phyloP scores from a whole-genome alignment of 2,113 vertebrate genomes.

The Hippocampus comes region DNA sequence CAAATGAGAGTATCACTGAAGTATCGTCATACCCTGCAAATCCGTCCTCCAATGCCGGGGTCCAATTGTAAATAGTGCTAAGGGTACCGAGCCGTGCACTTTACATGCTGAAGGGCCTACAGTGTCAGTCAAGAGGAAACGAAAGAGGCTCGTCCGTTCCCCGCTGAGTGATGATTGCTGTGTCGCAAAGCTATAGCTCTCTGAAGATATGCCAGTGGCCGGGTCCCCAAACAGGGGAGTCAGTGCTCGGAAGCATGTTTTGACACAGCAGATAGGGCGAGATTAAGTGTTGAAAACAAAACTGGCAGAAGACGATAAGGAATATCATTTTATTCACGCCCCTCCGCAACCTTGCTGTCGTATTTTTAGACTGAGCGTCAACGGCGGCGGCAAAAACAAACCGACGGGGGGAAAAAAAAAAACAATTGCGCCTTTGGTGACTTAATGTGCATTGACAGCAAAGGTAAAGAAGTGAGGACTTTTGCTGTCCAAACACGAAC shows the following conservation, averaged over 20 bases:
- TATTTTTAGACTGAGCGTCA: conserved; percentile 34
- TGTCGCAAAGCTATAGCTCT: conserved; percentile 40
- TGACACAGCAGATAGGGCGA: conserved; percentile 47
- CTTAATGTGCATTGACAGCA: neutral
- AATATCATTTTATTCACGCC: conserved; percentile 19
- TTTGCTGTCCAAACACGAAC: conserved; percentile 10
- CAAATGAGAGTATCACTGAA: neutral
- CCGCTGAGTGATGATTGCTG: conserved; percentile 39
- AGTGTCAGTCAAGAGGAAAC: conserved; percentile 43
- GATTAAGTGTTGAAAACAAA: conserved; percentile 56
- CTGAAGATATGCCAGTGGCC: conserved; percentile 36
- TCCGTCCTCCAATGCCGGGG: conserved; percentile 9
- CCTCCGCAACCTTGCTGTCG: conserved; percentile 12
- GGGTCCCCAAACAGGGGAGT: conserved; percentile 28
- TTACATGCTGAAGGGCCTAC: conserved; percentile 35
- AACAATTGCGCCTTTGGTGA: neutral
- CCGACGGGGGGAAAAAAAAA: neutral
- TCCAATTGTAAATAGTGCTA: conserved; percentile 24
- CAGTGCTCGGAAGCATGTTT: conserved; percentile 39
- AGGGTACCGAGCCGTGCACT: conserved; percentile 29
- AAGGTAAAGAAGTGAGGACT: conserved; percentile 4
- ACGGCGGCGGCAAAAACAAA: conserved; percentile 13
- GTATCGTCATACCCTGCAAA: neutral
- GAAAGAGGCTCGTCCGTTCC: conserved; percentile 40
- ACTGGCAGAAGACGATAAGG: conserved; percentile 44